These are phyloP conservation scores for Phoenicopterus ruber DNA, from an alignment of 2,113 vertebrate genomes.

Conservation along the genomic window DNA sequence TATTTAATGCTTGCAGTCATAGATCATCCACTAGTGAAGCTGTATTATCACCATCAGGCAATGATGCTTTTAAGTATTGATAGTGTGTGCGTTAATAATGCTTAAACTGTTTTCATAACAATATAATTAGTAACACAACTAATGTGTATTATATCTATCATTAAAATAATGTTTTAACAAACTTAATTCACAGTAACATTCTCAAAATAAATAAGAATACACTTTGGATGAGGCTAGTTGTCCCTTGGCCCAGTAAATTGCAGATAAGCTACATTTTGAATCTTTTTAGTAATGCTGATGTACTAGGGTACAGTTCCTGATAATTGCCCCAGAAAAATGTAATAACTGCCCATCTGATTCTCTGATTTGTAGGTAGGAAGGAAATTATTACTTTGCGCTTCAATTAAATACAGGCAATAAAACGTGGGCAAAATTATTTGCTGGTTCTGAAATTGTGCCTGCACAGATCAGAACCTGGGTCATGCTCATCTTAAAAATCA, in stretches of 20 bases:
- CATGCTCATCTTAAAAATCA: neutral
- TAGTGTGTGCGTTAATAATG: slow-evolving; percentile 37
- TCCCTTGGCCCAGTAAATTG: neutral
- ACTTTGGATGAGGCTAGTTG: neutral
- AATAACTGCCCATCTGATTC: neutral
- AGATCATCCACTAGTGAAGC: slow-evolving; percentile 41
- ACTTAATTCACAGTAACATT: neutral
- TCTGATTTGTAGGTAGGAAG: neutral
- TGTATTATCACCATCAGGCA: slow-evolving; percentile 16
- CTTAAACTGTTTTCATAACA: slow-evolving; percentile 49
- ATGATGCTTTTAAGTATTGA: slow-evolving; percentile 22
- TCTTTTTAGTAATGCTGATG: neutral
- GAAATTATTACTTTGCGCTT: neutral
- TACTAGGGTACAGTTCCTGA: neutral
- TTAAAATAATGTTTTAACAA: slow-evolving; percentile 6
- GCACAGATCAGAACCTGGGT: neutral
- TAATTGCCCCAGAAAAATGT: neutral
- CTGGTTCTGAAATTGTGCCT: neutral
- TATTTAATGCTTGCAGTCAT: slow-evolving; percentile 53
- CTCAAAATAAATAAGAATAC: neutral
- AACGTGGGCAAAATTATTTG: neutral
- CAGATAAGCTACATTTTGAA: neutral
- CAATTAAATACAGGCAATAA: slow-evolving; percentile 18
- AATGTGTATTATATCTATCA: neutral
- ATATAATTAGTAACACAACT: slow-evolving; percentile 47